Conservation (phyloP, 2,113 vertebrate genomes). For the Ptychochromis oligacanthus region DNA sequence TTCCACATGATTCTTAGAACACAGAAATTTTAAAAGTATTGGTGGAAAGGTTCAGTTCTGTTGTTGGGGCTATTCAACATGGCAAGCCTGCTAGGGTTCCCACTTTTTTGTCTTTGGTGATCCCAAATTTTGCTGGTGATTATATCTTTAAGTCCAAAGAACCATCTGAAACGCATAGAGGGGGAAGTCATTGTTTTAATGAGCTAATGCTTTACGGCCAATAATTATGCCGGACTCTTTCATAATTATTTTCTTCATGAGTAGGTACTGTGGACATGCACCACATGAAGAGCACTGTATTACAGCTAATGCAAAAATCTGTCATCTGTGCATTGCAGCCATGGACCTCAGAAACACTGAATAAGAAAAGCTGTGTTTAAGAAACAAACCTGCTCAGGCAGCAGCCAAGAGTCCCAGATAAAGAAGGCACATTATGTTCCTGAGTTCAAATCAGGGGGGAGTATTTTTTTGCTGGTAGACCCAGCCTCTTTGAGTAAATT, state of each 20-base stretch:
- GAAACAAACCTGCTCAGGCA: conserved; percentile 44
- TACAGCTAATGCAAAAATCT: conserved; percentile 4
- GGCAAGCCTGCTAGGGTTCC: background rate
- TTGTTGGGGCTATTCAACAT: background rate
- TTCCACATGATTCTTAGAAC: background rate
- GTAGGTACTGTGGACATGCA: background rate
- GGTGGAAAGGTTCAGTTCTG: background rate
- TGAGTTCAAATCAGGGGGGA: conserved; percentile 62
- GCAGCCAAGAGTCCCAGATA: conserved; percentile 69
- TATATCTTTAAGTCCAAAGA: conserved; percentile 17
- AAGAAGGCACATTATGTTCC: conserved; percentile 68
- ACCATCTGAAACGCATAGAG: background rate
- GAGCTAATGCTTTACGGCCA: conserved; percentile 20
- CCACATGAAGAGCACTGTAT: conserved; percentile 12
- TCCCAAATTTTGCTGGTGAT: conserved; percentile 1
- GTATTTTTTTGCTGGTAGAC: conserved; percentile 52
- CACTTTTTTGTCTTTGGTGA: conserved; percentile 9
- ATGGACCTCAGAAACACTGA: conserved; percentile 7
- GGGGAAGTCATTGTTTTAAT: conserved; percentile 27
- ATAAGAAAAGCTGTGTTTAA: conserved; percentile 29
- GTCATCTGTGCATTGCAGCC: background rate
- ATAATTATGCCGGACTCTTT: conserved; percentile 33
- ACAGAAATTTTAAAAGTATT: background rate
- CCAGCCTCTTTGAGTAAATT: conserved; percentile 63
- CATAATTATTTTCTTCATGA: conserved; percentile 36